Percentiles rank a stretch among this genome's conserved stretches.
These are phyloP conservation scores for Phyllotis vaccarum DNA, from an alignment of 2,797 vertebrate species.

Conservation along the genomic window DNA sequence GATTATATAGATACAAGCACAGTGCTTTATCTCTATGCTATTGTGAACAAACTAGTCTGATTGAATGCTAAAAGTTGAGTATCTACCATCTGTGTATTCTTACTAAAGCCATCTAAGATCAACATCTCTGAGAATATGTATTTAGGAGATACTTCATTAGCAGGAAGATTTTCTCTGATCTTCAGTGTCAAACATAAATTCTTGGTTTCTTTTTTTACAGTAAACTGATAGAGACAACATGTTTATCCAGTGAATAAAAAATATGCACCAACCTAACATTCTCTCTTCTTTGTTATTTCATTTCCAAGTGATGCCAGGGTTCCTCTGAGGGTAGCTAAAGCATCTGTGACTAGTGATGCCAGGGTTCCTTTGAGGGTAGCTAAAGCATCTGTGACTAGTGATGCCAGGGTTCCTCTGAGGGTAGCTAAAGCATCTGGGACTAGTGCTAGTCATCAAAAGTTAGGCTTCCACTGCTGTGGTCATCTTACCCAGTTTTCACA, in stretches of 20 bases:
- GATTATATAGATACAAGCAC: neutral
- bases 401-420: conserved; percentile 21
- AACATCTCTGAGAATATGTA: conserved; percentile 3
- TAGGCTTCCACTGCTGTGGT: neutral
- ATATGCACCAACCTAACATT: neutral
- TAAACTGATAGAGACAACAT: conserved; percentile 17
- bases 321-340: conserved; percentile 7
- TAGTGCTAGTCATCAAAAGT: neutral
- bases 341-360: no score
- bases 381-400: neutral
- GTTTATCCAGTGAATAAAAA: conserved; percentile 55
- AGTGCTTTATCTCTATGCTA: neutral
- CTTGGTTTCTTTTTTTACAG: neutral
- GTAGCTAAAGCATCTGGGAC: neutral
- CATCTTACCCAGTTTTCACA: conserved; percentile 28
- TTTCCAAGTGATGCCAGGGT: neutral
- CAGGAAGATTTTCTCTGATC: neutral
- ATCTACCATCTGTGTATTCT: conserved; percentile 21
- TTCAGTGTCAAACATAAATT: conserved; percentile 47
- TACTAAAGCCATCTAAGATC: conserved; percentile 34
- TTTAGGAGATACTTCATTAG: conserved; percentile 61
- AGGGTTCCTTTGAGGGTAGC: no score
- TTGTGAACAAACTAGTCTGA: conserved; percentile 23
- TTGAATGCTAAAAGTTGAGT: conserved; percentile 1
- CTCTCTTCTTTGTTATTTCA: conserved; percentile 12